Conservation (phyloP, 2,797 vertebrate species). For the Enteromius treurensis region DNA sequence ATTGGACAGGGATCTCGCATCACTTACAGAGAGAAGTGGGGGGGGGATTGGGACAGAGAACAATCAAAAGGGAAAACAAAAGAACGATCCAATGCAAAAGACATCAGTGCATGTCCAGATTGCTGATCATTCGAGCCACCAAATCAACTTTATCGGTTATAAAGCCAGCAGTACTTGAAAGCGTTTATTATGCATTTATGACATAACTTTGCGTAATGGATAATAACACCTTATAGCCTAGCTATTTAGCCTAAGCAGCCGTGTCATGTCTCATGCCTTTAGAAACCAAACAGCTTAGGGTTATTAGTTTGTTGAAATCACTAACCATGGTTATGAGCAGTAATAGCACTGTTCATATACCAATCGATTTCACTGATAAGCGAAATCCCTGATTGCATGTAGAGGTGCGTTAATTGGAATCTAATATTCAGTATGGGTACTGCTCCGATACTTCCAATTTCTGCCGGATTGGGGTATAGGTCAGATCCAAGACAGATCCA, state of each 20-base stretch:
- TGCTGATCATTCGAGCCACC: neutral
- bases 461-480: no score
- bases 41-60: conserved; percentile 2
- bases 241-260: neutral
- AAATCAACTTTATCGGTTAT: conserved; percentile 7
- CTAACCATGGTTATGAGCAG: neutral
- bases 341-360: neutral
- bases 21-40: conserved; percentile 29
- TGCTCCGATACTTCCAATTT: neutral
- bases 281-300: neutral
- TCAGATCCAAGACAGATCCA: neutral
- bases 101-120: neutral
- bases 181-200: neutral
- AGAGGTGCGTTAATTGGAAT: neutral
- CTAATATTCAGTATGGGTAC: neutral
- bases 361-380: neutral
- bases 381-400: neutral
- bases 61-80: conserved; percentile 29
- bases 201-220: neutral
- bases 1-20: conserved; percentile 54
- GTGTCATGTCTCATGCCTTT: neutral
- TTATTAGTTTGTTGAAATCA: neutral
- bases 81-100: neutral
- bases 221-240: neutral
- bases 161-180: neutral